A percentile compares a stretch with the other conserved stretches of the same genome.
Evolutionary conservation across 2,888 invertebrate species (phyloP).

Genomic region (Euphydryas editha): DNA sequence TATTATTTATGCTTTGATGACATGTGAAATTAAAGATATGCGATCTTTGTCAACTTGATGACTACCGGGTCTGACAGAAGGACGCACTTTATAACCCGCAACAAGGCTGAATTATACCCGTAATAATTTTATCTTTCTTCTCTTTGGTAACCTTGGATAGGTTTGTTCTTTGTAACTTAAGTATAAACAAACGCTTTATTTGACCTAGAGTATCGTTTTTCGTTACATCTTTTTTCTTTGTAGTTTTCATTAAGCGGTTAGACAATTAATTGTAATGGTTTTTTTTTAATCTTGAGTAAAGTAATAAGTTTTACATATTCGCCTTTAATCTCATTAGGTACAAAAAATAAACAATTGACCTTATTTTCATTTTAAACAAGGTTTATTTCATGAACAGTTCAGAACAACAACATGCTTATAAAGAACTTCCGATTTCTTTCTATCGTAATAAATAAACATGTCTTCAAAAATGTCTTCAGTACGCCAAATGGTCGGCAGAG

Average conservation of each 20-base stretch:
- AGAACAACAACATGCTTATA: too few species aligned
- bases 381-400: not conserved
- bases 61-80: slow-evolving; percentile 55
- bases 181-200: slow-evolving; percentile 58
- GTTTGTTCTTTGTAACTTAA: slow-evolving; percentile 48
- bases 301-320: too few species aligned
- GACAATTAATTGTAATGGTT: too few species aligned
- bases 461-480: slow-evolving; percentile 17
- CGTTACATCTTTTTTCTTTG: slow-evolving; percentile 45
- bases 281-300: too few species aligned
- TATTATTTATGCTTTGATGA: slow-evolving; percentile 52
- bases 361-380: too few species aligned
- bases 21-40: slow-evolving; percentile 48
- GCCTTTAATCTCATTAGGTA: too few species aligned
- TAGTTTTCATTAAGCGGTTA: not conserved
- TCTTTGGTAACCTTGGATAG: slow-evolving; percentile 61
- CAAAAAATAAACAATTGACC: not conserved
- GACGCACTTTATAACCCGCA: slow-evolving; percentile 57
- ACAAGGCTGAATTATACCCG: slow-evolving; percentile 56
- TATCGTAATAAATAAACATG: slow-evolving; percentile 16
- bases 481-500: slow-evolving; percentile 55
- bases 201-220: slow-evolving; percentile 47
- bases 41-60: slow-evolving; percentile 43
- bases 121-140: slow-evolving; percentile 57
- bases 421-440: slow-evolving; percentile 18